Base-by-base conservation (phyloP, 2,113 vertebrate genomes). In the Nanger granti region DNA sequence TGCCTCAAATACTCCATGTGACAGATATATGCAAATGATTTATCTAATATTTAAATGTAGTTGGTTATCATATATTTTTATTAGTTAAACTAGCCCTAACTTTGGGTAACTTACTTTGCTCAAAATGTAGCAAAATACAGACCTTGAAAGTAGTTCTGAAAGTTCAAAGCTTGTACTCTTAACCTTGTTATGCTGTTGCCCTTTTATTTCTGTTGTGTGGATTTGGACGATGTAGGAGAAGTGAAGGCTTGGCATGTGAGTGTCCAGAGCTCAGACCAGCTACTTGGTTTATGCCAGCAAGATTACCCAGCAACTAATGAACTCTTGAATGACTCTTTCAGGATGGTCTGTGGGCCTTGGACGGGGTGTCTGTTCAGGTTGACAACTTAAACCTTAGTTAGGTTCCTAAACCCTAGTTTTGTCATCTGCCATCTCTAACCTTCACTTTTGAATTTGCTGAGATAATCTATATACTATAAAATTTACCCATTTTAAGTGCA, bases 1-100 rank as follows among this genome's bases (percentile, higher is more conserved):
- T 90, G 28, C 62, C 37, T 57, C 24, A 88, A 47, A 44, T 97
- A 69, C 57, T 95, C 49, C 37, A 73, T 76, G 54, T 47, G 37
- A 76, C 18, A 57, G 2, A 34, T 88, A 59, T 26, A 37, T 47
- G 34, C 17, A 89, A 64, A 52, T 95, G 84, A 28, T 95, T 88
- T 57, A 69, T 64, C 28, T 94, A 87, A 88, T 95, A 95, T 93
- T 73, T 20, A 93, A 79, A 88, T 87, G 73, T 95, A 88, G 85
- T 26, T 52, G 37, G 17, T 7, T 90, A 60, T 89, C 49, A 55
- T 96, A 37, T 37, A 17, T 73, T 86, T 92, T 96, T 37, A 95
- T 87, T 97, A 57, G 29, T 49, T 90, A 87, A 90, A 59, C 83
- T 18, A 44, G 13, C 8, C 15, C 15, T 94, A 85, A 89, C n/a